These are phyloP conservation scores for Leucosticte australis DNA, from an alignment of 2,113 vertebrate genomes.

Conservation along the genomic window DNA sequence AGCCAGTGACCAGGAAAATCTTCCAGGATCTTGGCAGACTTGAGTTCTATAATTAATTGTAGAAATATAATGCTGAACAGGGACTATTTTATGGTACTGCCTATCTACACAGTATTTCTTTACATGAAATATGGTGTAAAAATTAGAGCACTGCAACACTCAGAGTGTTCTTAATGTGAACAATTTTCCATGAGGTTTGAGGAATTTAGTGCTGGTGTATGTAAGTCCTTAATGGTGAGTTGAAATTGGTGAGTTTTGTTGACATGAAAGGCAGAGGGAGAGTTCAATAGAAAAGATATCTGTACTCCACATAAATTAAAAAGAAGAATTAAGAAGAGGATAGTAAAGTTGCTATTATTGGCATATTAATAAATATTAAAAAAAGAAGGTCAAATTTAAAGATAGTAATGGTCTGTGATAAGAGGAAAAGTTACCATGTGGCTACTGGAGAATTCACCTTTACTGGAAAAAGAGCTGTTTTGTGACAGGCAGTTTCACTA, in stretches of 20 bases:
- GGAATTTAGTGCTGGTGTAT: background rate
- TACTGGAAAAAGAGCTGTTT: background rate
- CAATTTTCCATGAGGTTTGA: background rate
- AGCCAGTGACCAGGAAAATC: background rate
- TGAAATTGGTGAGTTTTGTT: background rate
- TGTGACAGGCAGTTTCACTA: background rate
- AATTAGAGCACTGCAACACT: background rate
- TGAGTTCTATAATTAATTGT: background rate
- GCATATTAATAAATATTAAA: background rate
- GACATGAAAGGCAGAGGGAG: background rate
- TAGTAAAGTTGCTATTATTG: background rate
- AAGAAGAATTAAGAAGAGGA: rapidly evolving
- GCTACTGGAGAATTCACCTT: background rate
- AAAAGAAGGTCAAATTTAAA: background rate
- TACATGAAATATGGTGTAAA: background rate
- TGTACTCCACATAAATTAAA: background rate
- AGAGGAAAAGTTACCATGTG: background rate
- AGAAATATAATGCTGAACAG: background rate
- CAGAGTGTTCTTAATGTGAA: background rate
- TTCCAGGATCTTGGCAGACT: background rate
- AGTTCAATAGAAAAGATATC: background rate
- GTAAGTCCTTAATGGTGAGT: background rate
- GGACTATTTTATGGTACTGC: background rate
- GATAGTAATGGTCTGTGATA: background rate
- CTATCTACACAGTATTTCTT: background rate